Base-by-base conservation (phyloP, 1,140 invertebrate species). In the Zaprionus inermis region DNA sequence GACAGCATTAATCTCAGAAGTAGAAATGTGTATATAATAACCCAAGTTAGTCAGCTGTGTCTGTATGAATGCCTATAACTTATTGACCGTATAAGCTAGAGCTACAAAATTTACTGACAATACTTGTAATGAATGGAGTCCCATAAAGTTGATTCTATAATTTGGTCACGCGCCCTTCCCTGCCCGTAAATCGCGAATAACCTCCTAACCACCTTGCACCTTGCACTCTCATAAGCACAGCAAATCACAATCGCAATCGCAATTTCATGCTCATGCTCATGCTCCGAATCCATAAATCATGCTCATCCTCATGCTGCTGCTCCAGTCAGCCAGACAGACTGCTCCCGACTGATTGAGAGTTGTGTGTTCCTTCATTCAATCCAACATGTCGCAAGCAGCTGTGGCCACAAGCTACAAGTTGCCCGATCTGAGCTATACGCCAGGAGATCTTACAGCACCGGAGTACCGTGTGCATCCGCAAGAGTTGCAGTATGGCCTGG, bases 401-500 rank as follows among this genome's bases (percentile, higher is more conserved):
- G 44, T 49, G 16, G 44, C 18, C 10, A 9, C 38, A 16, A 49
- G 44, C 24, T 76, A 72, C 55, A 72, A 80, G 55, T 51, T 68
- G 54, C 72, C 76, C 57, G 89, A 92, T 64, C 68, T 91, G 32
- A 77, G 76, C 52, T 95, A 95, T 55, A 90, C 94, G 6, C 94
- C 94, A 0, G 94, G 94, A 12, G 92, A 93, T 46, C 78, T 94
- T n/a, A 95, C 94, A 0, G 93, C 94, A 20, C 86, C 93, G 20
- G 90, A 94, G 24, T 90, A 94, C 64, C 93, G 94, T 61, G 92
- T 94, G 57, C 91, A 93, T 11, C 93, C 90, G 38, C 92, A 94
- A 3, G 38, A 44, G 2, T 9, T 44, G 49, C 91, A 94, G 22
- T 7, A 76, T 70, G 67, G 5, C 5, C 34, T 72, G 7, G 54